Evolutionary conservation across 1,140 invertebrate genomes (phyloP), one percentile per base, ranked within the genome.

Genomic region (Probaryconus sp.): DNA sequence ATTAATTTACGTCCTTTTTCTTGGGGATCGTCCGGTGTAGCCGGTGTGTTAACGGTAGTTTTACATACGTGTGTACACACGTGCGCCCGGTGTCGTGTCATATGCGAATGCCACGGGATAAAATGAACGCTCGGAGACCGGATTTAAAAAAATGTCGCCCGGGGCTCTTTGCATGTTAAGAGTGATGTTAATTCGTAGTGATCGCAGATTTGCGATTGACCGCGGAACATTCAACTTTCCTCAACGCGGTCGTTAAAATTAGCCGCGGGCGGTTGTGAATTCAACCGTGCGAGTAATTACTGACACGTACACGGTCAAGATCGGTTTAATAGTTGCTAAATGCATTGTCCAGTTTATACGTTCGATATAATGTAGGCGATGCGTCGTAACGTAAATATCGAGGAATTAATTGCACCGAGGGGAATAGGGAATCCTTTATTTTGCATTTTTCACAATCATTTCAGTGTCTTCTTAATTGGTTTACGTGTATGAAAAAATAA

Each of bases 101-200:
- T 61, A 69, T 50, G 17, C 58, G 63, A 56, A 68, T 68, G 47
- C 53, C 53, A 17, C 20, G 10, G 2, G 18, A 17, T n/a, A 42
- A 42, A 20, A 42, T 20, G 42, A 35, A 60, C 21, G 31, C 3
- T 10, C 1, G 28, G 60, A 5, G 33, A n/a, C n/a, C n/a, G n/a
- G n/a, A n/a, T n/a, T n/a, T 26, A 26, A 55, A 75, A 75, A 63
- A 71, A 33, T 40, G 47, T 28, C 38, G 68, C 74, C 64, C 37
- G 42, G 24, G 53, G 61, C 38, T 28, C 60, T 69, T 56, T 58
- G 40, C 73, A 76, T 67, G 64, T 67, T 61, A 65, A 69, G 67
- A 76, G 63, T 76, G 74, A 76, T 63, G 74, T 76, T 76, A 76
- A 76, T 76, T 76, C 74, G 68, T 71, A 76, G 68, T 72, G 74